Base-by-base conservation (phyloP, 2,113 vertebrate species). In the Sinosuthora webbiana region DNA sequence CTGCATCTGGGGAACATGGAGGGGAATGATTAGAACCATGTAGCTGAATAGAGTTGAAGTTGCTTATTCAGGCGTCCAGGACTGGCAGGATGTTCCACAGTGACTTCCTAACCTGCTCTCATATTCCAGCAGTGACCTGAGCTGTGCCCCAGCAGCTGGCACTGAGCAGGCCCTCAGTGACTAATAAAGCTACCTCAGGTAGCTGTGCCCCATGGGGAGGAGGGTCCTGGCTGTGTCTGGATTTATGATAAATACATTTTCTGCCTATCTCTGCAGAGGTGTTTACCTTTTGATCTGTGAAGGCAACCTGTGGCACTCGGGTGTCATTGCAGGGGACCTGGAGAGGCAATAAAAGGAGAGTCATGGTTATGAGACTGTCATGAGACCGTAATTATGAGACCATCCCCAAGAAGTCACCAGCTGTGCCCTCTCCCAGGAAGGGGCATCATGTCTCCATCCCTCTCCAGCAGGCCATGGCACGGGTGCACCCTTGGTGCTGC, bases 281-380 rank as follows among this genome's bases (percentile, higher is more conserved):
- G 45, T 20, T 96, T 95, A 96, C 97, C 94, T 93, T 28, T 47
- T 0, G 44, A 6, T 91, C n/a, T 0, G 5, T 90, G 89, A 96
- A 97, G 89, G 60, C 0, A 14, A 97, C 74, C 67, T 89, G 90
- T 35, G 93, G 50, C 90, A 97, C 97, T 6, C 96, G 89, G 59
- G 90, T 96, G 73, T 96, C 92, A 20, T 96, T 96, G 93, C 97
- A 97, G 59, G 96, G 95, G 10, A 95, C 25, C 97, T 97, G 92
- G 50, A 39, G 70, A 74, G 47, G 63, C 0, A 13, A 60, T 28
- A 79, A 47, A 88, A 33, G 11, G 39, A 86, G 28, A 83, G 9
- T 2, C 0, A 1, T 74, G 22, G 13, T 30, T 63, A 42, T 1
- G 7, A 52, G 60, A 27, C 11, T 3, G 10, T 11, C 62, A 39